A percentile compares a stretch with the other conserved stretches of the same genome.
phyloP scores from a whole-genome alignment of 2,888 invertebrate species.

The Catocala sponsa region DNA sequence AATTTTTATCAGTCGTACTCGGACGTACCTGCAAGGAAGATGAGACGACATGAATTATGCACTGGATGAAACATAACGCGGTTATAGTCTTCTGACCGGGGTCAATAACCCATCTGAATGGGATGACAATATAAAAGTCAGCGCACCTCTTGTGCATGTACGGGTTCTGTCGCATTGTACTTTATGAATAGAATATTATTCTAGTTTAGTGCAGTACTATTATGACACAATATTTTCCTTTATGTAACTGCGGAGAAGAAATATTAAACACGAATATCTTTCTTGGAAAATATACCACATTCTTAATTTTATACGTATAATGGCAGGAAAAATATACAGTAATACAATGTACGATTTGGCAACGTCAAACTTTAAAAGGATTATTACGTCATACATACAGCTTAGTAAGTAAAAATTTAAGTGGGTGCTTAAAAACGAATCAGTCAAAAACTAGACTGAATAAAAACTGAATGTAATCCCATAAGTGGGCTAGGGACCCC shows the following conservation, averaged over 20 bases:
- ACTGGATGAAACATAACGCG: conserved; percentile 66
- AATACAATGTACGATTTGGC: conserved; percentile 22
- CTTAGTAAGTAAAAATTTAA: conserved; percentile 43
- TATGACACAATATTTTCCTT: conserved; percentile 18
- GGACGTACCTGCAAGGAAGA: conserved; percentile 52
- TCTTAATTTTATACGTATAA: too few species aligned
- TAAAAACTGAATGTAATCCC: conserved; percentile 48
- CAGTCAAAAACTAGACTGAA: conserved; percentile 49
- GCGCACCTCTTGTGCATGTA: conserved; percentile 29
- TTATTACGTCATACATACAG: conserved; percentile 23
- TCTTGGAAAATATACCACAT: too few species aligned
- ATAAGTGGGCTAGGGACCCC: conserved; percentile 37
- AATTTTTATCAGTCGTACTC: conserved; percentile 72
- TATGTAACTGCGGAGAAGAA: conserved; percentile 1
- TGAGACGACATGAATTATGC: conserved; percentile 76
- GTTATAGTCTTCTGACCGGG: conserved; percentile 54
- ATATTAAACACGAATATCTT: background rate
- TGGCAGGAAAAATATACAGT: too few species aligned
- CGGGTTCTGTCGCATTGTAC: conserved; percentile 40
- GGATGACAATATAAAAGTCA: conserved; percentile 50
- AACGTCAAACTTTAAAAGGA: conserved; percentile 37
- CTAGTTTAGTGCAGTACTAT: conserved; percentile 36
- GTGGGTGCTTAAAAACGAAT: conserved; percentile 46
- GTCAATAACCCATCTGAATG: conserved; percentile 48
- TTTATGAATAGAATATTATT: conserved; percentile 34